These are phyloP conservation scores for Petrolisthes manimaculis DNA, from an alignment of 2,888 invertebrate genomes.

Conservation along the genomic window DNA sequence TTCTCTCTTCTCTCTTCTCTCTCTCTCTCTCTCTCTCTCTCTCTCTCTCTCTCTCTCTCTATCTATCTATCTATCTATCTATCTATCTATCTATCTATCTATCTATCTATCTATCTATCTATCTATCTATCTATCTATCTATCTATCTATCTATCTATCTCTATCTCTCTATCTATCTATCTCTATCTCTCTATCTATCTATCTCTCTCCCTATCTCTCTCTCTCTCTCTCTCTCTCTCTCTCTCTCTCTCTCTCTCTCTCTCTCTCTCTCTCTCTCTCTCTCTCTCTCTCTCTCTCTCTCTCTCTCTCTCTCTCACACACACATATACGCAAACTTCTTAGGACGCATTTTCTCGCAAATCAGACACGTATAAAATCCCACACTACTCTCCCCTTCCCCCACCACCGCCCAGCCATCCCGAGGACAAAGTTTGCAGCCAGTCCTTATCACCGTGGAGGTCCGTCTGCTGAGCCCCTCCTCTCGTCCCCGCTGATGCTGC, in stretches of 20 bases:
- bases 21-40: not conserved
- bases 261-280: not conserved
- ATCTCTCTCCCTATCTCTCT: not conserved
- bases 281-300: not conserved
- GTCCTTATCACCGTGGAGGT: not conserved
- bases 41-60: not conserved
- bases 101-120: not conserved
- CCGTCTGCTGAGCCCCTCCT: not conserved
- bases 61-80: not conserved
- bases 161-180: not conserved
- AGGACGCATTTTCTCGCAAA: slow-evolving; percentile 1
- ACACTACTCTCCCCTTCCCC: not conserved
- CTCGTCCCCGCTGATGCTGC: too few species aligned
- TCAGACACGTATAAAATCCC: not conserved
- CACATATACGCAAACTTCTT: not conserved
- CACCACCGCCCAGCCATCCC: not conserved
- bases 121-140: too few species aligned
- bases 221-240: not conserved
- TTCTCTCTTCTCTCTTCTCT: not conserved
- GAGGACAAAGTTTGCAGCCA: not conserved
- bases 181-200: not conserved
- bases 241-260: not conserved
- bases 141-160: too few species aligned
- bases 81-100: not conserved
- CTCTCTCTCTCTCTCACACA: not conserved